phyloP scores from a whole-genome alignment of 2,113 vertebrate genomes.

The crab-eating macaque (Macaca fascicularis) region T2T-MFA8v1.1 NC_088389.1:118636501-118637000 shows the following conservation, averaged over 20 bases:
- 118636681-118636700: not conserved
- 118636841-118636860: too few relatives aligned
- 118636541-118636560: not conserved
- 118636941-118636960: too few relatives aligned
- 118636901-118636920: too few relatives aligned
- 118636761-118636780: not conserved
- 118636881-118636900: too few relatives aligned
- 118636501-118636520: not conserved
- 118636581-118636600: not conserved
- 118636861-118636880: too few relatives aligned
- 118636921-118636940: too few relatives aligned
- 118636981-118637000: too few relatives aligned
- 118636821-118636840: not conserved
- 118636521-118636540: not conserved
- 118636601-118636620: conserved; percentile 47
- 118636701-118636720: not conserved
- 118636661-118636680: not conserved
- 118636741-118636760: not conserved
- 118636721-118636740: not conserved
- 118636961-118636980: too few relatives aligned
- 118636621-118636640: conserved; percentile 28
- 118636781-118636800: not conserved
- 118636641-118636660: not conserved
- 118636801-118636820: not conserved
- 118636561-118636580: not conserved